Conservation (phyloP, 2,888 invertebrate genomes). For the Diarsia brunnea region DNA sequence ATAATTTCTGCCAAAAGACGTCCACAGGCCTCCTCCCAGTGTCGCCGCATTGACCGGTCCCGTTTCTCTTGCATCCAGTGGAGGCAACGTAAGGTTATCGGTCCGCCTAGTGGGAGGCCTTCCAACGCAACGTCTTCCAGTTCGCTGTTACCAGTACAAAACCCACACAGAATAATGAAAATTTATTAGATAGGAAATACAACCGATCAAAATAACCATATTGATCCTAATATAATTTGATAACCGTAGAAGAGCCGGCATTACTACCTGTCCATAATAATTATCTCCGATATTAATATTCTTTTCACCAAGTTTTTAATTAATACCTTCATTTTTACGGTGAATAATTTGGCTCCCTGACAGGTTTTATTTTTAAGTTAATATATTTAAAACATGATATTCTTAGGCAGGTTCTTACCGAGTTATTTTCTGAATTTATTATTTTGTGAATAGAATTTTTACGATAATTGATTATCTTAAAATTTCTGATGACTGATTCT, state of each 20-base stretch:
- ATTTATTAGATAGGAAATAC: neutral
- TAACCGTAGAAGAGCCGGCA: neutral
- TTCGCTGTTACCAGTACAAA: no score
- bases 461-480: neutral
- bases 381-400: constrained; percentile 1
- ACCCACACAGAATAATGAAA: no score
- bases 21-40: no score
- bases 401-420: neutral
- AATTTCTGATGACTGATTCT: no score
- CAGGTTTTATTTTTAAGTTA: constrained; percentile 16
- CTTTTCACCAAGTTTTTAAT: constrained; percentile 8
- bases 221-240: constrained; percentile 16
- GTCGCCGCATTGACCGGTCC: no score
- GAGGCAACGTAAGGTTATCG: no score
- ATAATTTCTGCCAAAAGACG: no score
- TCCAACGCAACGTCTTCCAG: no score
- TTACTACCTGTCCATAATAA: neutral
- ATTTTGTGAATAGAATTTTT: neutral
- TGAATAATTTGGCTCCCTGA: neutral
- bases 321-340: neutral
- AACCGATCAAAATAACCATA: neutral
- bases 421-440: neutral
- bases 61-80: no score
- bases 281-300: constrained; percentile 21
- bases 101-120: no score